phyloP scores from a whole-genome alignment of 2,113 vertebrate species.

The Cyprinodon brontotheroides region DNA sequence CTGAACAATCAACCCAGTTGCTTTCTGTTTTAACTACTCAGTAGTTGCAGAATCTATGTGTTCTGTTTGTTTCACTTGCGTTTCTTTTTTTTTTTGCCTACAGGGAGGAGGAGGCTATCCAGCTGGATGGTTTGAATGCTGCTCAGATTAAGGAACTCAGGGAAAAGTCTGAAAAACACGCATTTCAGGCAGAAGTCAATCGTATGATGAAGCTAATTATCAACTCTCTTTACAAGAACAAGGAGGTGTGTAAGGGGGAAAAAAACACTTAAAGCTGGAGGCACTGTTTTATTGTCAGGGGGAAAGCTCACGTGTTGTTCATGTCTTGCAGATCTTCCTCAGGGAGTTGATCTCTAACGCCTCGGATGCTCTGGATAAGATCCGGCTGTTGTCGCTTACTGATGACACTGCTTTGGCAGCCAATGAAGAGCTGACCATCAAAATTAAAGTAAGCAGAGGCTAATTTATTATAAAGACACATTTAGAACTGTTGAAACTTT shows the following conservation, averaged over 20 bases:
- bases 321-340: conserved; percentile 86
- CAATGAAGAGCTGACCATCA: conserved; percentile 92
- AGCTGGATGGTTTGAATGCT: conserved; percentile 94
- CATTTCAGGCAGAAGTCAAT: conserved; percentile 97
- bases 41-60: background rate
- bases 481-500: no score
- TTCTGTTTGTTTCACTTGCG: conserved; percentile 7
- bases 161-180: conserved; percentile 97
- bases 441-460: conserved; percentile 86
- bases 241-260: conserved; percentile 85
- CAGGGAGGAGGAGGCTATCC: conserved; percentile 98
- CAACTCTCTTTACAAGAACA: conserved; percentile 98
- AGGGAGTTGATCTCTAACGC: conserved; percentile 95
- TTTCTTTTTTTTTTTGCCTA: conserved; percentile 17
- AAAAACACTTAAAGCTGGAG: background rate
- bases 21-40: background rate
- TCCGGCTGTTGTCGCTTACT: conserved; percentile 89
- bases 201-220: conserved; percentile 99
- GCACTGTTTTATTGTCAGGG: background rate
- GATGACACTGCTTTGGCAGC: conserved; percentile 85
- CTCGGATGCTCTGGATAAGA: conserved; percentile 94
- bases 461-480: no score
- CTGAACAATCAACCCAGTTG: background rate
- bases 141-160: conserved; percentile 96
- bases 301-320: background rate